Evolutionary conservation across 2,797 vertebrate species (phyloP), one percentile per base, ranked within the genome.

Genomic region (Hozukius guyotensis): DNA sequence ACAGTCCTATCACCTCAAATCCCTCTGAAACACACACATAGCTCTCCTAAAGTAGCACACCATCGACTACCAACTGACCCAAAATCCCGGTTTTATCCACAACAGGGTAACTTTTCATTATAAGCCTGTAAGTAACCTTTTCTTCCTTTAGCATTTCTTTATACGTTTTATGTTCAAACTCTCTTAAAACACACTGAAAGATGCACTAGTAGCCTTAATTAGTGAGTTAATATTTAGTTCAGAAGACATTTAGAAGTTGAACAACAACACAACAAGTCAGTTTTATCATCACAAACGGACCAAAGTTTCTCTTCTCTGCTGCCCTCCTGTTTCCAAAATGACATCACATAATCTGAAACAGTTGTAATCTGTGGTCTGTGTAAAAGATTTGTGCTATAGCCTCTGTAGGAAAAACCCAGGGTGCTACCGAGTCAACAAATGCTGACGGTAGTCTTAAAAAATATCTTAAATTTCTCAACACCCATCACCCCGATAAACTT

Each of bases 361-460:
- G 83, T 73, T 92, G 72, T 87, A 84, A 85, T 93, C 87, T 80
- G 85, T 84, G 87, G 74, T 92, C 85, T 75, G 83, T 92, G 92
- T 91, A 89, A 91, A 93, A 94, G 81, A 88, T 94, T 95, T 96
- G 96, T 96, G 96, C 95, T 96, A 86, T 95, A 91, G 91, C 85
- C 74, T 93, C 83, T 93, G 88, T 95, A 94, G 93, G 93, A 96
- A 93, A 96, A 95, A 91, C 89, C 89, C 93, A 94, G 88, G 89
- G 88, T 88, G 81, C 93, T 89, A 93, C 93, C 79, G 11, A 76
- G 82, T 73, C 84, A 88, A 87, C 89, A 83, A 86, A 85, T 16
- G 73, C 83, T 86, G 91, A 89, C 42, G 53, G 90, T 91, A 90
- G 90, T 94, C 89, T 94, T 90, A 96, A 96, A 97, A 97, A 97